phyloP scores from a whole-genome alignment of 2,797 vertebrate species.

The Propithecus deckenii region DNA sequence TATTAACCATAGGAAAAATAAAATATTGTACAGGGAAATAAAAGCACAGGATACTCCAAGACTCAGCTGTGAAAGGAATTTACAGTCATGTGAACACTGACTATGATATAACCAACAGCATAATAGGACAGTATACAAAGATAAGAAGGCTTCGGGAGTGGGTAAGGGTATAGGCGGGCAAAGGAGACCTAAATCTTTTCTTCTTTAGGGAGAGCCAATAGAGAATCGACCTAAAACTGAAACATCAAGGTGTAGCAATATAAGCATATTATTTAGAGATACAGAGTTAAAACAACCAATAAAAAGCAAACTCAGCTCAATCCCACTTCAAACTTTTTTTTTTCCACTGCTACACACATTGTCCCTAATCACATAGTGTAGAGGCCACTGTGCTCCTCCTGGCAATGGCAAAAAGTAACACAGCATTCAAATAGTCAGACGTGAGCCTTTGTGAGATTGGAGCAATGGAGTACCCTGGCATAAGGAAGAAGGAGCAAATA shows the following conservation, averaged over 20 bases:
- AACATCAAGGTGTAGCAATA: not conserved
- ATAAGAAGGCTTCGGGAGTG: not conserved
- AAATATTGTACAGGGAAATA: not conserved
- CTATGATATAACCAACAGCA: not conserved
- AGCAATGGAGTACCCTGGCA: accelerated
- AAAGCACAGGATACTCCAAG: not conserved
- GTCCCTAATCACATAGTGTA: not conserved
- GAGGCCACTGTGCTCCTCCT: not conserved
- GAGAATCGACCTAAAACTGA: not conserved
- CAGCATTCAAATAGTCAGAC: not conserved
- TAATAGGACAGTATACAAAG: not conserved
- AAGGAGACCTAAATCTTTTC: not conserved
- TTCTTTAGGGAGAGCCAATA: not conserved
- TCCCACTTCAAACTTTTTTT: not conserved
- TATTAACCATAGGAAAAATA: not conserved
- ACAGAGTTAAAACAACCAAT: not conserved
- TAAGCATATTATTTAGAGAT: not conserved
- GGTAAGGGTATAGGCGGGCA: accelerated
- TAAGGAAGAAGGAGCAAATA: not conserved
- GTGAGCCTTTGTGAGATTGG: not conserved
- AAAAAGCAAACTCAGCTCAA: not conserved
- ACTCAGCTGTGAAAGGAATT: not conserved
- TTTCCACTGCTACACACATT: not conserved
- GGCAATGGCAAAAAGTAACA: not conserved
- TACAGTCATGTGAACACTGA: not conserved